phyloP scores from a whole-genome alignment of 2,888 invertebrate genomes.

The Sthenelais limicola region DNA sequence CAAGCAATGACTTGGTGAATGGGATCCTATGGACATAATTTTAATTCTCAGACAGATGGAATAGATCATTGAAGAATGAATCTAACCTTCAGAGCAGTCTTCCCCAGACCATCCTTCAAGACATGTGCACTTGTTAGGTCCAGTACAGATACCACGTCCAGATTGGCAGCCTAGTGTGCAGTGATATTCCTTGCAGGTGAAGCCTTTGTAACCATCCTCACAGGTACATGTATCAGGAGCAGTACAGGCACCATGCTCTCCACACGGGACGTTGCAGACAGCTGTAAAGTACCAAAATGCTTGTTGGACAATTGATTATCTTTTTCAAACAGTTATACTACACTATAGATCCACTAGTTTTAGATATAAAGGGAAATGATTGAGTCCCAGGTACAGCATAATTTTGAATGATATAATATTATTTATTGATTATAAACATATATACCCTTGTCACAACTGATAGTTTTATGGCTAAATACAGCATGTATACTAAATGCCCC shows the following conservation, averaged over 20 bases:
- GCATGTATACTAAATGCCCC: no score
- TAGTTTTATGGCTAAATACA: no score
- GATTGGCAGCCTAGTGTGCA: constrained; percentile 10
- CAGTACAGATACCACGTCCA: constrained; percentile 26
- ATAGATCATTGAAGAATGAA: not conserved
- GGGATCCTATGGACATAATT: not conserved
- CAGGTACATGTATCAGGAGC: constrained; percentile 43
- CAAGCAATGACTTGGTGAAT: not conserved
- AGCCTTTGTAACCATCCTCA: constrained; percentile 42
- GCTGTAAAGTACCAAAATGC: constrained; percentile 37
- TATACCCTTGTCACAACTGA: no score
- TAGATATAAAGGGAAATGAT: not conserved
- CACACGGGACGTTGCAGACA: constrained; percentile 36
- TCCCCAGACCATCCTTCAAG: constrained; percentile 9
- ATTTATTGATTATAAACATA: no score
- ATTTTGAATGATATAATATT: no score
- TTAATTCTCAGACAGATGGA: not conserved
- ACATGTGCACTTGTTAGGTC: constrained; percentile 28
- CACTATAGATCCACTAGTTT: no score
- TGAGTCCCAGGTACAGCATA: not conserved
- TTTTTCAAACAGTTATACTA: no score
- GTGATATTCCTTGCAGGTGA: constrained; percentile 19
- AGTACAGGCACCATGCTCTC: constrained; percentile 42
- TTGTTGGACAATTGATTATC: no score
- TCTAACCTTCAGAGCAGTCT: not conserved